Conservation (phyloP, 1,140 invertebrate genomes). For the Conus ventricosus region DNA sequence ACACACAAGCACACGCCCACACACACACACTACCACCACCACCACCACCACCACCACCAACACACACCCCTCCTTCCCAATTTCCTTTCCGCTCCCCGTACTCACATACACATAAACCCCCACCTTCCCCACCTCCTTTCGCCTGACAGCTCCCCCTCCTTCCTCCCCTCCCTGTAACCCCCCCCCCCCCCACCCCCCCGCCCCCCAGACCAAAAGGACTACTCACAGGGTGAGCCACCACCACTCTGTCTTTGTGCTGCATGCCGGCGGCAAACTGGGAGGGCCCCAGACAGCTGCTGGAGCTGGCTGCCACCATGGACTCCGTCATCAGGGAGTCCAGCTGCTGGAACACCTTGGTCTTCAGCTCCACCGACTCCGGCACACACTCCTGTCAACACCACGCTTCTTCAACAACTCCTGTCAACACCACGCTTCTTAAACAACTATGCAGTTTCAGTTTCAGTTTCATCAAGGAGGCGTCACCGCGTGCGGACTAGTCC, state of each 20-base stretch:
- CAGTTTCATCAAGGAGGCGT: no score
- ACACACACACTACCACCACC: no score
- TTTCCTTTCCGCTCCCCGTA: neutral
- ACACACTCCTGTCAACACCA: constrained; percentile 80
- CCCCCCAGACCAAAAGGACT: neutral
- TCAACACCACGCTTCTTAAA: neutral
- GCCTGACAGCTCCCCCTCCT: no score
- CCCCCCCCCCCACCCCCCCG: neutral
- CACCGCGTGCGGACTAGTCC: no score
- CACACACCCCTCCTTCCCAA: neutral
- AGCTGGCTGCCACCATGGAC: constrained; percentile 85
- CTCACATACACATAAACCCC: neutral
- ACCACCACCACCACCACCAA: neutral
- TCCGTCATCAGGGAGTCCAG: constrained; percentile 84
- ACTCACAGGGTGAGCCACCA: constrained; percentile 91
- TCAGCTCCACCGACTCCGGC: constrained; percentile 89
- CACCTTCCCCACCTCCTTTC: neutral
- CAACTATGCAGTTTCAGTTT: neutral
- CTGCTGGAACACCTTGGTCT: constrained; percentile 86
- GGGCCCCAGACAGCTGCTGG: constrained; percentile 91
- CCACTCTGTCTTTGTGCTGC: constrained; percentile 84
- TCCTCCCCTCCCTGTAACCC: no score
- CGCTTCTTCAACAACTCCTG: constrained; percentile 42
- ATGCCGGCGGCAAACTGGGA: constrained; percentile 88
- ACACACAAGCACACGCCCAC: constrained; percentile 7